Conservation (phyloP, 2,888 invertebrate genomes). For the Volucella zonaria region DNA sequence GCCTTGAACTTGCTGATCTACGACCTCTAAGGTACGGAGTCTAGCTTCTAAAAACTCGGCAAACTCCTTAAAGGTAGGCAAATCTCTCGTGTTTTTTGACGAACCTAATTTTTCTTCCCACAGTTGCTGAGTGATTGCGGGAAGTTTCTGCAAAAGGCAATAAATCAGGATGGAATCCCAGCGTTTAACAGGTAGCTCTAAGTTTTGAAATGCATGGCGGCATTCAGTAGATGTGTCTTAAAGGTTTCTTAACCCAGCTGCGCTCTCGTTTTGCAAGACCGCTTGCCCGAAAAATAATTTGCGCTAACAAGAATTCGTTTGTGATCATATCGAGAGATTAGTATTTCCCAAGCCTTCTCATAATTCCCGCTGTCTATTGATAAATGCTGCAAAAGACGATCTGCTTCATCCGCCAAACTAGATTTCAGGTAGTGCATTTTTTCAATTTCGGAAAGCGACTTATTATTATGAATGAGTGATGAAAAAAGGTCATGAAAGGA, state of each 20-base stretch:
- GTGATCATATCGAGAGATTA: constrained; percentile 30
- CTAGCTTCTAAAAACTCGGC: too few species aligned
- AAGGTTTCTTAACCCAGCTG: constrained; percentile 1
- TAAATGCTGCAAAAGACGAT: constrained; percentile 29
- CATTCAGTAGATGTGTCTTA: constrained; percentile 17
- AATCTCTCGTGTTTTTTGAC: neutral
- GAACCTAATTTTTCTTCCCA: constrained; percentile 17
- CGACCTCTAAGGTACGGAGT: too few species aligned
- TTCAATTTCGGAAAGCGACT: constrained; percentile 19
- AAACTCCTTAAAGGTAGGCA: constrained; percentile 16
- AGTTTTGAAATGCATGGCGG: constrained; percentile 20
- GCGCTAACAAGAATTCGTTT: constrained; percentile 28
- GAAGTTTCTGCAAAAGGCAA: constrained; percentile 17
- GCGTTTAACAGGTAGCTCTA: constrained; percentile 17
- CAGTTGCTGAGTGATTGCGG: constrained; percentile 29
- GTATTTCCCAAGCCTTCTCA: constrained; percentile 19
- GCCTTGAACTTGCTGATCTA: too few species aligned
- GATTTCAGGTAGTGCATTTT: constrained; percentile 19
- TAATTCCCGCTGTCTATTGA: constrained; percentile 8
- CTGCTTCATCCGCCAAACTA: constrained; percentile 10
- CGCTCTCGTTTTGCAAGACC: constrained; percentile 9
- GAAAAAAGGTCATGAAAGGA: constrained; percentile 14
- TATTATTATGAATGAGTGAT: constrained; percentile 9
- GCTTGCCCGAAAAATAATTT: constrained; percentile 20
- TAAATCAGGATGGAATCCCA: constrained; percentile 38